phyloP scores from a whole-genome alignment of 2,113 vertebrate species.

The Prunella himalayana region DNA sequence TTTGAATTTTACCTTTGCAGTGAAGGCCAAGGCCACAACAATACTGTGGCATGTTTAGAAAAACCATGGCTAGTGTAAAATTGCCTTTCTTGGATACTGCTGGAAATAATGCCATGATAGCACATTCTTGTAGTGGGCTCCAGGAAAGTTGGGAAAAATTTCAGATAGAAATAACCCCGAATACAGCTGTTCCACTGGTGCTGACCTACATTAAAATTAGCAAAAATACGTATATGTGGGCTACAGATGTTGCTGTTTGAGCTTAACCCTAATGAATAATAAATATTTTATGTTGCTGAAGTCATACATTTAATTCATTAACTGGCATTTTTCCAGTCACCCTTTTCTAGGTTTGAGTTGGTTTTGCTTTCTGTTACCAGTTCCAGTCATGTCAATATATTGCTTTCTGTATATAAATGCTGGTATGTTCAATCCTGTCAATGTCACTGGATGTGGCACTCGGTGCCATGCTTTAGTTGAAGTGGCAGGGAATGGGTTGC shows the following conservation, averaged over 20 bases:
- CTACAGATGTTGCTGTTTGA: neutral
- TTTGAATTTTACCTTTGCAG: neutral
- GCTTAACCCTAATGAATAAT: neutral
- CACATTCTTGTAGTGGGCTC: neutral
- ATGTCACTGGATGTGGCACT: too few species aligned
- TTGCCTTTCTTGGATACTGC: neutral
- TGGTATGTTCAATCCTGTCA: neutral
- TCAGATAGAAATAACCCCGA: neutral
- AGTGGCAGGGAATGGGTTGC: too few species aligned
- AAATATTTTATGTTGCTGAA: neutral
- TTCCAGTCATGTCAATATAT: neutral
- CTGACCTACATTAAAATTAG: neutral
- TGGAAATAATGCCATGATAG: neutral
- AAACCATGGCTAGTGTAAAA: neutral
- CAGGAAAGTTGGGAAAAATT: neutral
- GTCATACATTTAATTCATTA: neutral
- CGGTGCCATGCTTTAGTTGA: too few species aligned
- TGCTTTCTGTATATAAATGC: neutral
- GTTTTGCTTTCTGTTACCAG: neutral
- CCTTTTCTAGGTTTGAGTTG: neutral
- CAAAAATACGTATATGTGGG: neutral
- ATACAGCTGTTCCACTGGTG: neutral
- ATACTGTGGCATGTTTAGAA: neutral
- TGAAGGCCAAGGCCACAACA: neutral
- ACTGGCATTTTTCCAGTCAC: neutral